Base-by-base conservation (phyloP, 2,888 invertebrate genomes). In the Tanytarsus gracilentus region DNA sequence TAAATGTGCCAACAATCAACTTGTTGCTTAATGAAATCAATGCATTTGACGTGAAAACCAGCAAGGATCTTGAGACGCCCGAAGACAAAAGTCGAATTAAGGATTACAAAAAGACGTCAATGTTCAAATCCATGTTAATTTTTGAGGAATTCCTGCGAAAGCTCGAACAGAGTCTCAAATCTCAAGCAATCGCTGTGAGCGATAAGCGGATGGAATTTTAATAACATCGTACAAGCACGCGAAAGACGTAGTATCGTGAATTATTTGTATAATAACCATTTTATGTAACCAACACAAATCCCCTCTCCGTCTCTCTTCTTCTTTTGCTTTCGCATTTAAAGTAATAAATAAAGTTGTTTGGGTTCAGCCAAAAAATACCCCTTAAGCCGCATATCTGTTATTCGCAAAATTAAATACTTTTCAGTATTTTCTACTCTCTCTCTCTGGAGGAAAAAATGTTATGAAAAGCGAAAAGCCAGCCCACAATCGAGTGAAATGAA, bases 101-200 rank as follows among this genome's bases (percentile, higher is more conserved):
- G 70, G 85, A 87, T 69, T 86, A 83, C 67, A 86, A 84, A 66
- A 86, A 86, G 69, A 90, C 89, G 0, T 83, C 84, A 63, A 73
- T 90, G 68, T 79, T 81, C 61, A 80, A 83, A 63, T 77, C 81
- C 9, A 76, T 88, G 6, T 76, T 79, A 53, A 72, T 85, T 2
- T 89, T 90, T 69, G 82, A 85, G 65, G 81, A 84, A 66, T 90
- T 90, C 72, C 70, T 90, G 11, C 75, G 82, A 60, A 78, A 77
- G 51, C 67, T 88, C 56, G 83, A 82, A 65, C 72, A 68, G 1
- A 68, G 67, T 49, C 68, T 67, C 26, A 72, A 69, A 53, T 56
- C 63, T 23, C 68, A 68, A 61, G 63, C 66, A 1, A 65, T 68
- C 14, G 21, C 23, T n/a, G 50, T 60, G 21, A 60, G 60, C 30